A percentile compares a stretch with the other conserved stretches of the same genome.
Evolutionary conservation across 2,888 invertebrate species (phyloP).

Genomic region (Celastrina argiolus): DNA sequence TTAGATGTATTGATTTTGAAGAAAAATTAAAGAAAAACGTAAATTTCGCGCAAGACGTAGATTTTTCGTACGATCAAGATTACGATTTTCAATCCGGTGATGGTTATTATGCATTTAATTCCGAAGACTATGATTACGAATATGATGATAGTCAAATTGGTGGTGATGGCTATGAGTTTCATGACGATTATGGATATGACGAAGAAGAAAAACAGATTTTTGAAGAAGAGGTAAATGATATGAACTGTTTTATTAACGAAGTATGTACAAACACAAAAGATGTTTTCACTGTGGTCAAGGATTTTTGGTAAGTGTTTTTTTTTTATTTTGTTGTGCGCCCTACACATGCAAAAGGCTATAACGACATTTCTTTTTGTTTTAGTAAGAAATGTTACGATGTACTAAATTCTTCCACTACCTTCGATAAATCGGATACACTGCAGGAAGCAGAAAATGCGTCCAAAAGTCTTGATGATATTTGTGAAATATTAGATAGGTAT

Average conservation of each 20-base stretch:
- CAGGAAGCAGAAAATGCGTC: conserved; percentile 37
- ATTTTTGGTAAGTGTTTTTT: conserved; percentile 45
- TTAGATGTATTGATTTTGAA: conserved; percentile 41
- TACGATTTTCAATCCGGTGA: conserved; percentile 27
- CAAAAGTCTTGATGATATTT: conserved; percentile 37
- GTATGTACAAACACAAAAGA: conserved; percentile 41
- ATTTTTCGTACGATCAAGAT: conserved; percentile 23
- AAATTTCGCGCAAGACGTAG: background rate
- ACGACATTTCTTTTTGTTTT: conserved; percentile 26
- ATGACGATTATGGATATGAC: conserved; percentile 28
- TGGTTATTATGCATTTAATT: conserved; percentile 22
- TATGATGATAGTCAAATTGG: conserved; percentile 1
- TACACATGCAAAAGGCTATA: background rate
- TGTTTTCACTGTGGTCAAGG: conserved; percentile 38
- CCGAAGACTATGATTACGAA: conserved; percentile 15
- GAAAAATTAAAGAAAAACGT: conserved; percentile 36
- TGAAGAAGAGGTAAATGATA: conserved; percentile 29
- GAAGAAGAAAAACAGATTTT: conserved; percentile 12
- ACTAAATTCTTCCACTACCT: conserved; percentile 25
- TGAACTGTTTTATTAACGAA: conserved; percentile 38
- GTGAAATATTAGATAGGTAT: conserved; percentile 44
- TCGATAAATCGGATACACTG: conserved; percentile 34
- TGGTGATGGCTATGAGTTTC: background rate
- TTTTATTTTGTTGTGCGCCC: conserved; percentile 10
- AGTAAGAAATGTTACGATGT: conserved; percentile 37